Conservation (phyloP, 1,140 invertebrate species). For the Drosophila kanapiae region DNA sequence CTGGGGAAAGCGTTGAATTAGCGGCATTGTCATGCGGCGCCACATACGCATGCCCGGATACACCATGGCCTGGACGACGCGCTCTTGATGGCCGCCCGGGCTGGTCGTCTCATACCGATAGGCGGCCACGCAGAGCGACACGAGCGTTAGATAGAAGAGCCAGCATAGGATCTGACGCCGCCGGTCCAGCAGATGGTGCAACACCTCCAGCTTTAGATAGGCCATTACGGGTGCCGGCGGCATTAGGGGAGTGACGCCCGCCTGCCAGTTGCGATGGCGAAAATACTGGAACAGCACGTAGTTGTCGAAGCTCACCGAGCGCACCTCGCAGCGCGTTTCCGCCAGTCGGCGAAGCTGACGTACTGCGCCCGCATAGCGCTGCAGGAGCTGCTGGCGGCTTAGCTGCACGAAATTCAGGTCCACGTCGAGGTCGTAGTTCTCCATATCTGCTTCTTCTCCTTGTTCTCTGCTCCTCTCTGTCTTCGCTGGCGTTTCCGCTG, state of each 20-base stretch:
- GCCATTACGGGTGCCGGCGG: slow-evolving; percentile 44
- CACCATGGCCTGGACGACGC: slow-evolving; percentile 86
- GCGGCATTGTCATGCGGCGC: slow-evolving; percentile 85
- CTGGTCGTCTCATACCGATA: slow-evolving; percentile 83
- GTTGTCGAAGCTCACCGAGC: slow-evolving; percentile 75
- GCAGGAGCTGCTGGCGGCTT: slow-evolving; percentile 71
- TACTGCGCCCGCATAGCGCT: slow-evolving; percentile 66
- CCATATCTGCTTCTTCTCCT: slow-evolving; percentile 31
- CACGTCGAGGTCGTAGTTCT: slow-evolving; percentile 66
- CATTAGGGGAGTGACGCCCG: not conserved
- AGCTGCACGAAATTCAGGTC: slow-evolving; percentile 72
- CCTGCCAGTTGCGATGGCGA: slow-evolving; percentile 52
- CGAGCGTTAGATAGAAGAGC: slow-evolving; percentile 72
- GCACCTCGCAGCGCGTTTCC: slow-evolving; percentile 70
- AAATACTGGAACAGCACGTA: slow-evolving; percentile 81
- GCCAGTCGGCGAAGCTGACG: slow-evolving; percentile 67
- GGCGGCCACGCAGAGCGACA: slow-evolving; percentile 70
- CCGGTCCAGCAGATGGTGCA: slow-evolving; percentile 77
- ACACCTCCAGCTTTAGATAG: slow-evolving; percentile 70
- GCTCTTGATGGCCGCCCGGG: slow-evolving; percentile 48
- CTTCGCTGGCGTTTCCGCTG: not conserved
- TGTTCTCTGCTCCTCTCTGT: too few relatives aligned
- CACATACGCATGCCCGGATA: slow-evolving; percentile 86
- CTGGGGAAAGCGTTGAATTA: slow-evolving; percentile 86
- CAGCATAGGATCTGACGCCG: slow-evolving; percentile 80